These are phyloP conservation scores for Hyaena hyaena DNA, from an alignment of 2,113 vertebrate genomes.

Conservation along the genomic window DNA sequence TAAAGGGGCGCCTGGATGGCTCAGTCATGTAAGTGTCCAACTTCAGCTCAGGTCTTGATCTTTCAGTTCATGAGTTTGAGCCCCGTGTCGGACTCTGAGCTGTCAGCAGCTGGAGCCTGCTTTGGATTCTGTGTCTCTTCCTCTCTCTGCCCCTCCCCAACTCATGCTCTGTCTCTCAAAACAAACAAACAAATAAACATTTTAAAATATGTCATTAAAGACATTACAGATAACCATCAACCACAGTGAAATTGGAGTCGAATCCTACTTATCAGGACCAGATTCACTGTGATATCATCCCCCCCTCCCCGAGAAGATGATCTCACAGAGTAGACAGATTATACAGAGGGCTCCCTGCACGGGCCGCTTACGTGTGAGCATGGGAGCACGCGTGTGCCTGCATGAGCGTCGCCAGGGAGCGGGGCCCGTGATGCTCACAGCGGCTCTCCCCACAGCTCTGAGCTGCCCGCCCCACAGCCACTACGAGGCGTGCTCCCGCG, in stretches of 20 bases:
- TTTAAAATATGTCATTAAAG: not conserved
- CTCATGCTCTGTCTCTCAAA: no score
- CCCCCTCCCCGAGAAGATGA: not conserved
- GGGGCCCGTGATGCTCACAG: not conserved
- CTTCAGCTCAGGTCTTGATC: no score
- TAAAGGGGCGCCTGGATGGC: not conserved
- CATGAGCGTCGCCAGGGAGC: fast-evolving
- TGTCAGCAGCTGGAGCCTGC: no score
- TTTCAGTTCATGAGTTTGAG: no score
- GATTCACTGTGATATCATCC: not conserved
- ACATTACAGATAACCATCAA: not conserved
- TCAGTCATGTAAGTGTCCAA: no score
- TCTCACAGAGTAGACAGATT: no score
- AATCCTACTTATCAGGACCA: not conserved
- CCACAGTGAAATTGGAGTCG: not conserved
- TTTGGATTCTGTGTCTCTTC: no score
- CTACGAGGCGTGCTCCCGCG: constrained; percentile 82
- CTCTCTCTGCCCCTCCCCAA: no score
- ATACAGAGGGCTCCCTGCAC: no score
- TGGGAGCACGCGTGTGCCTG: not conserved
- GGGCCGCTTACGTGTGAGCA: fast-evolving
- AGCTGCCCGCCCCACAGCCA: constrained; percentile 88
- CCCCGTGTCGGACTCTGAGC: no score
- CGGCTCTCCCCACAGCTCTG: constrained; percentile 78
- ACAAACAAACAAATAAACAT: no score